Base-by-base conservation (phyloP, 1,140 invertebrate species). In the Venturia canescens region DNA sequence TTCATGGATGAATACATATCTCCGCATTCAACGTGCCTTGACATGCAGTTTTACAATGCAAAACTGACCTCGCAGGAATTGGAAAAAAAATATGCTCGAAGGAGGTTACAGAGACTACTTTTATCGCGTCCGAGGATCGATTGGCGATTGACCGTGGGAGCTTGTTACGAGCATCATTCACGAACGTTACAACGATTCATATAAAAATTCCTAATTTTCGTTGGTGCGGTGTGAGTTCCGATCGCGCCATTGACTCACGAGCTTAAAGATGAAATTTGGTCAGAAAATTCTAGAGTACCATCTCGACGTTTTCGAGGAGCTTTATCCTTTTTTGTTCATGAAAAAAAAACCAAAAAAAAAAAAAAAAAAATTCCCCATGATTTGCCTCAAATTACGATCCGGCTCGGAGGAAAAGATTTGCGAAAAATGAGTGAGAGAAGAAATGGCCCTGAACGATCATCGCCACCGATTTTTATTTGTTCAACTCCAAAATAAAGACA, bases 1-100 rank as follows among this genome's bases (percentile, higher is more conserved):
- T 44, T 44, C 38, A 29, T 26, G 27, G 21, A 66, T 15, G 27
- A 3, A 66, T 66, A 66, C 27, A 26, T 23, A 27, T 66, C 23
- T 26, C 23, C 16, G 60, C 60, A 66, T 66, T 66, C 60, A 66
- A 66, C 60, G 60, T 66, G 60, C 60, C 60, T 66, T 26, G 23
- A 66, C 60, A 66, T 66, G 60, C 60, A 66, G 23, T 66, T 23
- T 66, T 27, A 66, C 60, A 23, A 66, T 66, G 60, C 60, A 66
- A 66, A 66, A 11, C 13, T 66, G 60, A 27, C 60, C 60, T 66
- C 18, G 18, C 26, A 66, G n/a, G 9, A 66, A 66, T 23, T 23
- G 60, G 21, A n/a, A 23, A 21, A 57, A 57, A 27, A 66, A 15
- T 29, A 23, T 23, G 26, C 21, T 23, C 21, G 23, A 23, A 23